Evolutionary conservation across 1,140 invertebrate genomes (phyloP), one percentile per base, ranked within the genome.

Genomic region (Sipha flava): DNA sequence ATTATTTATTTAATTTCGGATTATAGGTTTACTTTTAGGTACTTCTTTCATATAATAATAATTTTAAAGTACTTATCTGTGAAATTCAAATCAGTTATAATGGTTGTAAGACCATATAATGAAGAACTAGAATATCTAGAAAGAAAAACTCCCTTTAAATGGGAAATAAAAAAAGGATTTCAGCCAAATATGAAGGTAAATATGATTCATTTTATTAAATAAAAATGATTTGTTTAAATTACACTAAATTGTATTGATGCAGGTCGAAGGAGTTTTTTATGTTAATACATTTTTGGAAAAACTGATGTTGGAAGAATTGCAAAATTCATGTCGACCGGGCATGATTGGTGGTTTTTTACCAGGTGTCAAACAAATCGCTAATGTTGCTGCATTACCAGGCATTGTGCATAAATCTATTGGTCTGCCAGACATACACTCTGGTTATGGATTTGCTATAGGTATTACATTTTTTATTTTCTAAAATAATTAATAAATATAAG

Each of bases 331-430:
- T 85, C 88, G 92, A 49, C 93, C 94, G 26, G 95, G 94, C 10
- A 91, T 91, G 84, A 88, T 95, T 47, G 98, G 98, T 80, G 98
- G 98, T 0, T 99, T 99, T 87, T 88, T 99, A 73, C 98, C 98
- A 0, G 98, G 97, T 31, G 94, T 99, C 81, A 99, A 99, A 88
- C 98, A 99, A 88, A 99, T 99, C 83, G 98, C 96, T 0, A 99
- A 99, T 90, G 98, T 99, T 59, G 98, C 98, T 64, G 96, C 98
- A 7, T 87, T 99, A 47, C 98, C 98, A 64, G 98, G 97, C 3
- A 99, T 99, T 83, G 97, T 99, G 66, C 95, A 95, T 57, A 86
- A 85, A 81, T 95, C 93, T 9, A 89, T 95, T 52, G 98, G 98
- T 37, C 87, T 99, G 18, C 98, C 98, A 14, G 98, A 99, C 89